phyloP scores from a whole-genome alignment of 2,113 vertebrate genomes.

The Neotoma lepida region DNA sequence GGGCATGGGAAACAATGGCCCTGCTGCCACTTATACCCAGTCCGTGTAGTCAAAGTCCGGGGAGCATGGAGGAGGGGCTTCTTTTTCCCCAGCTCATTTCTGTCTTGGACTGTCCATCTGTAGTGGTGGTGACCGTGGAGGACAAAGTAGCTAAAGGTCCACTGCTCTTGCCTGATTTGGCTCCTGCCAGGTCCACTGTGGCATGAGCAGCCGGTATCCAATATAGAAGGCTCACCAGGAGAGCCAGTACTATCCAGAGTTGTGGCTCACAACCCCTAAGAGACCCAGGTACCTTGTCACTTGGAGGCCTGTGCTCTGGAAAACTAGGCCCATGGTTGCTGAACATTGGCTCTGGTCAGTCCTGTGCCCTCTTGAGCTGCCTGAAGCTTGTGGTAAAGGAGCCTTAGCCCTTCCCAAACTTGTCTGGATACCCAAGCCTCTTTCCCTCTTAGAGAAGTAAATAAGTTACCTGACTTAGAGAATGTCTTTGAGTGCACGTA shows the following conservation, averaged over 20 bases:
- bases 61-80: neutral
- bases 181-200: neutral
- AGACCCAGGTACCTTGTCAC: neutral
- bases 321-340: neutral
- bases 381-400: neutral
- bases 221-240: neutral
- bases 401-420: neutral
- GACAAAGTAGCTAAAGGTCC: neutral
- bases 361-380: neutral
- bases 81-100: neutral
- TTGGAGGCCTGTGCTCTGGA: neutral
- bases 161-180: neutral
- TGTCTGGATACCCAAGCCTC: neutral
- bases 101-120: neutral
- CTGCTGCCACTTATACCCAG: neutral
- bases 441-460: neutral
- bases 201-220: neutral
- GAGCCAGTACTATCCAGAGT: neutral
- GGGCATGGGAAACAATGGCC: neutral
- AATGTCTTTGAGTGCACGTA: neutral
- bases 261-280: neutral
- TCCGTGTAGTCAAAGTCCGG: neutral
- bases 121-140: accelerated
- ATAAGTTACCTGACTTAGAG: neutral
- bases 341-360: neutral